Conservation (phyloP, 2,113 vertebrate species). For the Ammodytes marinus region DNA sequence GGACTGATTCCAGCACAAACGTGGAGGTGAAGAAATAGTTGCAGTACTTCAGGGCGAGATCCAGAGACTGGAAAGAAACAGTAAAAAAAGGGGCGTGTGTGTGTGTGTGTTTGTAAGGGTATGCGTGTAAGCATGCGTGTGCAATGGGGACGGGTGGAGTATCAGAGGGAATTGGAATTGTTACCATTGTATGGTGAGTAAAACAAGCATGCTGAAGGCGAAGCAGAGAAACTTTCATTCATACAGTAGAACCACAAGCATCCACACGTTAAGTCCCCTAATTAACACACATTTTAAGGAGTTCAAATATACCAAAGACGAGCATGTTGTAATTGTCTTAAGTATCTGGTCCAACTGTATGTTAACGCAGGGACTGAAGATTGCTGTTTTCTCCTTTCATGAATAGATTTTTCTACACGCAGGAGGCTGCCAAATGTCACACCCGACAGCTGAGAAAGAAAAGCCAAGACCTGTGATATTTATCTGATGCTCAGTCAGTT, state of each 20-base stretch:
- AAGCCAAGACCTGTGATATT: constrained; percentile 69
- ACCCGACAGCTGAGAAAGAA: constrained; percentile 60
- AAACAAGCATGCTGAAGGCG: constrained; percentile 52
- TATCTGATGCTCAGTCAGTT: constrained; percentile 58
- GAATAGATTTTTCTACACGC: constrained; percentile 46
- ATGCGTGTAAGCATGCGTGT: neutral
- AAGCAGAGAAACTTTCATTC: constrained; percentile 37
- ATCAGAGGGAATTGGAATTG: constrained; percentile 18
- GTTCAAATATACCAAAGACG: constrained; percentile 31
- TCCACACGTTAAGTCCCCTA: neutral
- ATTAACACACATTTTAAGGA: constrained; percentile 15
- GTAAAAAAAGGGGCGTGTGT: constrained; percentile 9
- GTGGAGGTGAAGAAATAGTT: constrained; percentile 99
- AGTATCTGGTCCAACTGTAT: constrained; percentile 3
- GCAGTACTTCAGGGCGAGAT: constrained; percentile 97
- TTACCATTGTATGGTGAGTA: constrained; percentile 54
- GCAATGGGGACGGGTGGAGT: neutral
- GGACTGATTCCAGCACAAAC: constrained; percentile 95
- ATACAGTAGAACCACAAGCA: constrained; percentile 7
- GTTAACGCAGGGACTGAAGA: neutral
- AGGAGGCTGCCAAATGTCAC: constrained; percentile 70
- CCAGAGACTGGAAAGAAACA: constrained; percentile 89
- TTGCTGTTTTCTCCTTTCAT: constrained; percentile 22
- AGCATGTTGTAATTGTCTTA: constrained; percentile 8
- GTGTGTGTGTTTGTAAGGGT: constrained; percentile 19